A percentile compares a stretch with the other conserved stretches of the same genome.
phyloP scores from a whole-genome alignment of 2,888 invertebrate genomes.

The Hipparchia semele region DNA sequence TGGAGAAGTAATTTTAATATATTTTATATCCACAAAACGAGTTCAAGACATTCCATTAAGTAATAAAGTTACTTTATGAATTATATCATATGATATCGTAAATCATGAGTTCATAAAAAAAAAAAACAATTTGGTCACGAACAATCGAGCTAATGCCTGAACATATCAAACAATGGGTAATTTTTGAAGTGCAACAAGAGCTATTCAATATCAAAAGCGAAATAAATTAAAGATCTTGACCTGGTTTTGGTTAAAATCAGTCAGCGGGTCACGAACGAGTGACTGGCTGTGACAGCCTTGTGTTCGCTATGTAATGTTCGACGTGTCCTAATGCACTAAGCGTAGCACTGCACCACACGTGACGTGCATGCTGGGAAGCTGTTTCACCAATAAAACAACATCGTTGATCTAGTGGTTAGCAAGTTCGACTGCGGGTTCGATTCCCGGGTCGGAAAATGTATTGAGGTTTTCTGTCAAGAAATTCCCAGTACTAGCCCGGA shows the following conservation, averaged over 20 bases:
- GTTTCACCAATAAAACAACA: neutral
- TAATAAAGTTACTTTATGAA: neutral
- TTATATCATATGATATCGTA: neutral
- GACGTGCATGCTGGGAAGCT: constrained; percentile 25
- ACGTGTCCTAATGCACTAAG: constrained; percentile 61
- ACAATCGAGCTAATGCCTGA: constrained; percentile 20
- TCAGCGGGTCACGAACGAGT: constrained; percentile 80
- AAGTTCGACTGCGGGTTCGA: too few relatives aligned
- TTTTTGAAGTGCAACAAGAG: constrained; percentile 41
- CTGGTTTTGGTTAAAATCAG: constrained; percentile 76
- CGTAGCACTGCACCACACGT: constrained; percentile 41
- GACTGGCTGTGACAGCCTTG: constrained; percentile 78
- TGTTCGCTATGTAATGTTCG: constrained; percentile 61
- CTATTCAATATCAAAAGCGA: constrained; percentile 66
- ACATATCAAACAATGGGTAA: constrained; percentile 33
- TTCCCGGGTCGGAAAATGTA: too few relatives aligned
- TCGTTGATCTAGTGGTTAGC: too few relatives aligned
- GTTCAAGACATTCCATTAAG: neutral
- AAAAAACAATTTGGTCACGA: constrained; percentile 12
- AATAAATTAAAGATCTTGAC: constrained; percentile 78
- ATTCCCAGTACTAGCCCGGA: too few relatives aligned
- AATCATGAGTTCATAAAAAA: constrained; percentile 7
- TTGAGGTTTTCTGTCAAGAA: too few relatives aligned
- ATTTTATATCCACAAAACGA: neutral
- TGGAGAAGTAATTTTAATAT: too few relatives aligned